Conservation (phyloP, 2,113 vertebrate species). For the Dinomys branickii region DNA sequence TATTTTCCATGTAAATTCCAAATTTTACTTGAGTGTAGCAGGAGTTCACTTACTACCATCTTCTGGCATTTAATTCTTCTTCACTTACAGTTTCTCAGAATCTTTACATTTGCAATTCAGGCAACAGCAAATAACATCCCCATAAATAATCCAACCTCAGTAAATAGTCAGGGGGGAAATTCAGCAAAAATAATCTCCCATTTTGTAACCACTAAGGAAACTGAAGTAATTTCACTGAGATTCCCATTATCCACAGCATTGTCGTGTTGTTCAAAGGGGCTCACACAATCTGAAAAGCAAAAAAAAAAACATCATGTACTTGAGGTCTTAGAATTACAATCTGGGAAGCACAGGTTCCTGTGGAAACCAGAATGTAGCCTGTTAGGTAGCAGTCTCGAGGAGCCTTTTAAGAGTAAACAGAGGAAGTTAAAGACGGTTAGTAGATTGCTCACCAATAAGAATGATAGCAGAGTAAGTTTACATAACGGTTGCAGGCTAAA, state of each 20-base stretch:
- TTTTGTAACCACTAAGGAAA: constrained; percentile 1
- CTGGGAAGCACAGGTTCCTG: neutral
- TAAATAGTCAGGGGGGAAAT: constrained; percentile 58
- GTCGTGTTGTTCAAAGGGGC: neutral
- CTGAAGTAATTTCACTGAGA: neutral
- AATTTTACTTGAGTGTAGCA: constrained; percentile 47
- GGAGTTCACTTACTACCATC: constrained; percentile 19
- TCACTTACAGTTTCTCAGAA: constrained; percentile 49
- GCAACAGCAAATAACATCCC: constrained; percentile 51
- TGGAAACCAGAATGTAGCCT: neutral
- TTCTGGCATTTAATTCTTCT: neutral
- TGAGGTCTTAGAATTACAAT: neutral
- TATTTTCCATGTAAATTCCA: constrained; percentile 54
- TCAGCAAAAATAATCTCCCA: neutral
- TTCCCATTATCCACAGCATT: neutral
- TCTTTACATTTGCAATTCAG: neutral
- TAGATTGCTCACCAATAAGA: neutral
- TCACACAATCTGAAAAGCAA: neutral
- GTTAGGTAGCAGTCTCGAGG: neutral
- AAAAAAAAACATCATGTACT: neutral
- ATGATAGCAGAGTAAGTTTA: neutral
- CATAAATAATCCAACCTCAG: neutral
- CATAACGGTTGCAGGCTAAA: neutral
- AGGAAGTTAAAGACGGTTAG: neutral
- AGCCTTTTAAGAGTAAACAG: neutral